These are phyloP conservation scores for Anhinga anhinga DNA, from an alignment of 2,113 vertebrate genomes.

Conservation along the genomic window DNA sequence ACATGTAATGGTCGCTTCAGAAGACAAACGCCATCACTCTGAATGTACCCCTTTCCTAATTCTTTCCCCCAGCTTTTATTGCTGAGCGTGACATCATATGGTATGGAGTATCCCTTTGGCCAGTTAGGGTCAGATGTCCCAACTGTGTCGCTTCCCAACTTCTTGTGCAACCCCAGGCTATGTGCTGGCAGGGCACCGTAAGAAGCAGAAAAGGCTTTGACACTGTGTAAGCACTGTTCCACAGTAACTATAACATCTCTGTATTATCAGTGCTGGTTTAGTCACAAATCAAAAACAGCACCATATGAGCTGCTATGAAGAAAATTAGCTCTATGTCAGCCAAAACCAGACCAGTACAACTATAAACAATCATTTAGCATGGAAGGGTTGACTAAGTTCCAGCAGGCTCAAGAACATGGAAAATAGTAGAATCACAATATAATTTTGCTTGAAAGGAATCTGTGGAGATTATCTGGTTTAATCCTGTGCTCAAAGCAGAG, in stretches of 20 bases:
- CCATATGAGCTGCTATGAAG: neutral
- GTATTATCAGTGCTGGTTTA: neutral
- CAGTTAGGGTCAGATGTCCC: neutral
- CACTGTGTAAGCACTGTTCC: neutral
- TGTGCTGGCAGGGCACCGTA: rapidly evolving
- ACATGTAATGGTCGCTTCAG: rapidly evolving
- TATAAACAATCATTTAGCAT: neutral
- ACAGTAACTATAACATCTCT: neutral
- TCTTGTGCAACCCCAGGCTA: neutral
- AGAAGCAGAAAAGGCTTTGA: neutral
- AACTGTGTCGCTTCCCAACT: neutral
- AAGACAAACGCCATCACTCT: neutral
- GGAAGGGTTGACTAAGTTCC: neutral
- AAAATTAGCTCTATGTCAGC: neutral
- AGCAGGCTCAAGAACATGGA: neutral
- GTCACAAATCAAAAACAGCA: neutral
- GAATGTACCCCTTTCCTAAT: rapidly evolving
- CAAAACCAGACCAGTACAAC: neutral
- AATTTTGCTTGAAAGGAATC: neutral
- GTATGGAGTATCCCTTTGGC: neutral
- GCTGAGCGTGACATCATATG: neutral
- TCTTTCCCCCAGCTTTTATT: neutral
- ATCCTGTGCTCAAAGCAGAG: neutral
- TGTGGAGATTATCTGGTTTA: neutral
- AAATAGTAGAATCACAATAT: neutral